These are phyloP conservation scores for Strigamia transsilvanica DNA, from an alignment of 2,888 invertebrate species.

Conservation along the genomic window DNA sequence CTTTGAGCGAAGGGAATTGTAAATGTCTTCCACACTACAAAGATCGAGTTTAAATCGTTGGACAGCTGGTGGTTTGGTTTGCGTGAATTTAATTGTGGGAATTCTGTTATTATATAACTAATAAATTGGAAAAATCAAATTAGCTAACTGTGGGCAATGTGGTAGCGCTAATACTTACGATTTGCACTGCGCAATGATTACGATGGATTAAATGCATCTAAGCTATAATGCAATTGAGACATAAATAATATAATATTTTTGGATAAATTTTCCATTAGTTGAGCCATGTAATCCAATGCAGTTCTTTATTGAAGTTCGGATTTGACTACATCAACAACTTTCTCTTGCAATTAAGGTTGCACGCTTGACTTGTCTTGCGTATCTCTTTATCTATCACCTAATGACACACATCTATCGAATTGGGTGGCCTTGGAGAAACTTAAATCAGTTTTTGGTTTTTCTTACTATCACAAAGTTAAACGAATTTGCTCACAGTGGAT, in stretches of 20 bases:
- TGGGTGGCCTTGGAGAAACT: background rate
- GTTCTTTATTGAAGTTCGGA: background rate
- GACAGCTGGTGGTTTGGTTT: background rate
- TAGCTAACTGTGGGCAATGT: background rate
- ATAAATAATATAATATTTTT: background rate
- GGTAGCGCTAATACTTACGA: background rate
- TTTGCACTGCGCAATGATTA: background rate
- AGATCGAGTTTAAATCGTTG: background rate
- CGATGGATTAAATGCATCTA: background rate
- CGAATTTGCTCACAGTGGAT: background rate
- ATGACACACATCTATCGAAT: constrained; percentile 16
- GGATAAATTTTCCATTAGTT: background rate
- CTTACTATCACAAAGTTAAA: background rate
- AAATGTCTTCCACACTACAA: background rate
- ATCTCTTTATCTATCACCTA: constrained; percentile 10
- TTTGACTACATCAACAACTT: background rate
- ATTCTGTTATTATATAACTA: background rate
- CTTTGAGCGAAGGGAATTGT: constrained; percentile 28
- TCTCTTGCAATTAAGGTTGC: constrained; percentile 28
- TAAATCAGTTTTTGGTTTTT: background rate
- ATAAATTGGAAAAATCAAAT: background rate
- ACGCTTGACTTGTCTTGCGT: background rate
- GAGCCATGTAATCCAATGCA: too few relatives aligned
- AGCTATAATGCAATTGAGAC: background rate
- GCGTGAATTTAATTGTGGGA: background rate